Conservation (phyloP, 2,113 vertebrate species). For the Pseudopipra pipra region DNA sequence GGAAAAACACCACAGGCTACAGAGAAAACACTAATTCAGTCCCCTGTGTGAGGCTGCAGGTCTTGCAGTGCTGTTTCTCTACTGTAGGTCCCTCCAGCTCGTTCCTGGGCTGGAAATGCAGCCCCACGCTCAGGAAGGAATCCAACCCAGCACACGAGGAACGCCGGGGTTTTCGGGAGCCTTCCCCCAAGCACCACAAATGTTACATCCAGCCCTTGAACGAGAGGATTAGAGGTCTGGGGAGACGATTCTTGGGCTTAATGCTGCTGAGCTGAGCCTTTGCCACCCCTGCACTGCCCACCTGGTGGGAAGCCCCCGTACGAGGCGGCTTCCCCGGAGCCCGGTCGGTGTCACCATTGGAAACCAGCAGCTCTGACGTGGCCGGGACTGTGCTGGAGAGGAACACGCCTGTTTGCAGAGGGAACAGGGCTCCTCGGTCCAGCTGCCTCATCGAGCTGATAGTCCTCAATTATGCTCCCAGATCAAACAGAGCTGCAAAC, state of each 20-base stretch:
- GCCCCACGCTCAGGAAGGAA: neutral
- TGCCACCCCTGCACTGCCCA: neutral
- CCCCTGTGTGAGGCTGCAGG: neutral
- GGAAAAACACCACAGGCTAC: neutral
- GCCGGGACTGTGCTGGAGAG: slow-evolving; percentile 45
- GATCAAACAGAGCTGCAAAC: neutral
- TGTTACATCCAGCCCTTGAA: neutral
- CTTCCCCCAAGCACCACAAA: neutral
- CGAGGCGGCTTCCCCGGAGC: slow-evolving; percentile 4
- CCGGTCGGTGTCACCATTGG: slow-evolving; percentile 45
- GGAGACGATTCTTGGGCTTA: neutral
- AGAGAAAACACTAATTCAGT: neutral
- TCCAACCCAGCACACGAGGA: neutral
- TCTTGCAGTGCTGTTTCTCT: neutral
- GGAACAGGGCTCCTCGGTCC: slow-evolving; percentile 45
- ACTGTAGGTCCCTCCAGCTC: neutral
- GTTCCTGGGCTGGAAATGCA: neutral
- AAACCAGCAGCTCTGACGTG: slow-evolving; percentile 55
- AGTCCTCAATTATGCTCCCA: neutral
- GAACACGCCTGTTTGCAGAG: slow-evolving; percentile 17
- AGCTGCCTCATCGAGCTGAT: slow-evolving; percentile 43
- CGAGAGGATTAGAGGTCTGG: neutral
- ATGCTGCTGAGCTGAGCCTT: neutral
- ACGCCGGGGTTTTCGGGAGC: neutral
- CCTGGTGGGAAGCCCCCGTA: slow-evolving; percentile 34